phyloP scores from a whole-genome alignment of 2,113 vertebrate species.

The Phylloscopus whistleri region DNA sequence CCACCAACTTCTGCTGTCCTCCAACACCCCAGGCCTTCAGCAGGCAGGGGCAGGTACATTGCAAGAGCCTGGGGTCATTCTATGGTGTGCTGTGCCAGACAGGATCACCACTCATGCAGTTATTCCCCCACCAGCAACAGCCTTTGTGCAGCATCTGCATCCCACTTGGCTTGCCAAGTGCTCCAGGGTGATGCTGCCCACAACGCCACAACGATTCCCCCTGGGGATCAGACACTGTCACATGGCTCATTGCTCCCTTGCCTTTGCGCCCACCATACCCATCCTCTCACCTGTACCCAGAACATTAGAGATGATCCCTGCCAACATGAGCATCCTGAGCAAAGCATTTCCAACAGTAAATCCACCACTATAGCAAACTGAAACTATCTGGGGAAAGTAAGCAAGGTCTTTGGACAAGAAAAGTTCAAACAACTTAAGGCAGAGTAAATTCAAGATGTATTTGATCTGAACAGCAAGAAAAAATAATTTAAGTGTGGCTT shows the following conservation, averaged over 20 bases:
- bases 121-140: neutral
- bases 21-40: neutral
- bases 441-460: neutral
- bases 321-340: neutral
- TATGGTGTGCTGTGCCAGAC: rapidly evolving
- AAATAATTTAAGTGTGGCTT: neutral
- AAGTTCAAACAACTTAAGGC: neutral
- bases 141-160: neutral
- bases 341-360: neutral
- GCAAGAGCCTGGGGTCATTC: neutral
- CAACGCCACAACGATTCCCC: rapidly evolving
- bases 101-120: neutral
- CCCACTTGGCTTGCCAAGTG: neutral
- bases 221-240: neutral
- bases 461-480: neutral
- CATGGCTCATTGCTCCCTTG: neutral
- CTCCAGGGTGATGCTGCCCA: rapidly evolving
- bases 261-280: neutral
- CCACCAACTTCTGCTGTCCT: neutral
- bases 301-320: neutral
- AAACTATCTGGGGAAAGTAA: neutral
- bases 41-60: neutral
- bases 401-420: neutral
- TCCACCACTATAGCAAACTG: neutral
- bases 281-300: neutral